phyloP scores from a whole-genome alignment of 2,113 vertebrate species.

The Ochotona princeps region DNA sequence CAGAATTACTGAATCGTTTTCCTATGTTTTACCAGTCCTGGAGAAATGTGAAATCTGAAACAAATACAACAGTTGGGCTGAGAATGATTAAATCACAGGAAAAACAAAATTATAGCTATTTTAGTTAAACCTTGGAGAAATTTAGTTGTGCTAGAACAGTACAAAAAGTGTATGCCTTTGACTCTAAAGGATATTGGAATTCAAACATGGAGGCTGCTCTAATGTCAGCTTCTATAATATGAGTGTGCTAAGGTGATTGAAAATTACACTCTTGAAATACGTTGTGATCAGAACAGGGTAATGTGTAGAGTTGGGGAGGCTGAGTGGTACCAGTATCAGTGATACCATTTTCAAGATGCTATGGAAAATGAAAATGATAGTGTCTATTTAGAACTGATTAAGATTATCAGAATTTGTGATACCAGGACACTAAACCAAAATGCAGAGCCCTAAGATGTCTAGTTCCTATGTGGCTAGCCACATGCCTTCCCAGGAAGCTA shows the following conservation, averaged over 20 bases:
- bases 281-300: slow-evolving; percentile 1
- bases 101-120: slow-evolving; percentile 52
- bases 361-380: background rate
- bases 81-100: slow-evolving; percentile 15
- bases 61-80: background rate
- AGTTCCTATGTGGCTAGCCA: background rate
- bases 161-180: background rate
- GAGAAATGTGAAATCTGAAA: slow-evolving; percentile 5
- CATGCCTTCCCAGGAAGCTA: background rate
- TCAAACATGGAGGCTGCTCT: background rate
- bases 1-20: background rate
- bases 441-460: background rate
- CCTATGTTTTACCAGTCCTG: background rate
- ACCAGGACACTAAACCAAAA: background rate
- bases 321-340: background rate
- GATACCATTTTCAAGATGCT: background rate
- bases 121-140: slow-evolving; percentile 32
- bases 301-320: background rate
- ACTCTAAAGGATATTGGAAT: slow-evolving; percentile 26
- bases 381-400: background rate
- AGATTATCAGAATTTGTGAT: background rate
- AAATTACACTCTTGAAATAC: background rate
- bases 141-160: slow-evolving; percentile 34
- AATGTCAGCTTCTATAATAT: slow-evolving; percentile 27
- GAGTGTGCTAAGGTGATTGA: background rate